These are phyloP conservation scores for Adelosebastes latens DNA, from an alignment of 2,797 vertebrate genomes.

Conservation along the genomic window DNA sequence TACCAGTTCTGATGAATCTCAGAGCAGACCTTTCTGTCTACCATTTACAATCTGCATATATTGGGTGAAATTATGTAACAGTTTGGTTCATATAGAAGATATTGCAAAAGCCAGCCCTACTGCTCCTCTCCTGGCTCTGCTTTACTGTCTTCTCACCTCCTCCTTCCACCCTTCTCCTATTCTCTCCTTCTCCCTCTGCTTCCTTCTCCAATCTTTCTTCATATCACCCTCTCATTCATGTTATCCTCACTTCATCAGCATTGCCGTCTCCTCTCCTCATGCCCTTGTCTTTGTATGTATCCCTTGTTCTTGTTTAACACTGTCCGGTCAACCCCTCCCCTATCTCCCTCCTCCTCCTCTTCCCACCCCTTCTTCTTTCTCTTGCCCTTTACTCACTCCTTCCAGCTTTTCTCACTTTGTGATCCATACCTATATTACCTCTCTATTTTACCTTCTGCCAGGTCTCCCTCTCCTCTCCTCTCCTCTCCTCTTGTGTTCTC, in stretches of 20 bases:
- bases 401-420: neutral
- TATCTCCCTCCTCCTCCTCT: neutral
- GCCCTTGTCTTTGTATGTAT: neutral
- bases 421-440: neutral
- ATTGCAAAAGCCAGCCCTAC: neutral
- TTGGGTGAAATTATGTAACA: neutral
- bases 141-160: neutral
- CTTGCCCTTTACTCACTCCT: neutral
- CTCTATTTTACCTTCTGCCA: neutral
- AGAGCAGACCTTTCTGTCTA: neutral
- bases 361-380: neutral
- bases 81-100: neutral
- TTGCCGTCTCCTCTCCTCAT: neutral
- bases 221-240: neutral
- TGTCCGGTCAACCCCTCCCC: too few relatives aligned
- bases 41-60: neutral
- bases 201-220: neutral
- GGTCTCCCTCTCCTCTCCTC: neutral
- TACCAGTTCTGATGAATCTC: neutral
- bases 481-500: conserved; percentile 38
- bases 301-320: neutral
- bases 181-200: neutral
- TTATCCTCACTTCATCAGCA: neutral
- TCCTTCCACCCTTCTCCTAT: neutral
- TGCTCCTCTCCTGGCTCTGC: neutral